Base-by-base conservation (phyloP, 2,797 vertebrate species). In the Semaprochilodus insignis region DNA sequence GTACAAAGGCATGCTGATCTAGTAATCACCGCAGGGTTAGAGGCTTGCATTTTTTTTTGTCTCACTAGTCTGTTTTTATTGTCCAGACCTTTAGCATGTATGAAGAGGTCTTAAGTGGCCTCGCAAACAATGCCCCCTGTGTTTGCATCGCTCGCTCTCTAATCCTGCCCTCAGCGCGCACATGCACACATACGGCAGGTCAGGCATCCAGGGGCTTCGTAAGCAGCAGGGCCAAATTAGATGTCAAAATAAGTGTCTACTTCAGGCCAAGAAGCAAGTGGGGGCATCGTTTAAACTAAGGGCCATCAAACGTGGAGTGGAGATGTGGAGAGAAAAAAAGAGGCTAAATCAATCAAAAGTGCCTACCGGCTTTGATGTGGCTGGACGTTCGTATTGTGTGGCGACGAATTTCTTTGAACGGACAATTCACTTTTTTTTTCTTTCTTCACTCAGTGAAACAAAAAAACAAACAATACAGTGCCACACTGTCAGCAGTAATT, bases 1-100 rank as follows among this genome's bases (percentile, higher is more conserved):
- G 95, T 96, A 95, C 94, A 93, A 93, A 96, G 95, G 94, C 96
- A 94, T 94, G 94, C 96, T 96, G 96, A 96, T 96, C 95, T 96
- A 95, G 95, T 97, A 95, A 96, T 95, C 96, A 96, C 95, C 95
- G 90, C 93, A 94, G 94, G 94, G 95, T 96, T 86, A 89, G 88
- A 83, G 85, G 85, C 90, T 92, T 91, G 90, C 81, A 73, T 80
- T 82, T 80, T 59, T 48, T 40, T 44, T 10, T 51, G 65, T 80
- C 85, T 85, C 83, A 59, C 81, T 82, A 87, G 91, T 80, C 91
- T 92, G 92, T 83, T 82, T 51, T 92, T 90, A 92, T 94, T 93
- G 91, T 93, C 87, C 88, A 88, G 90, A 94, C 87, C 89, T 90
- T 88, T 87, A 92, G 90, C 91, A 91, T 90, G 88, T 91, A 90